Evolutionary conservation across 2,113 vertebrate genomes (phyloP), one percentile per base, ranked within the genome.

Genomic region (Embiotoca jacksoni): DNA sequence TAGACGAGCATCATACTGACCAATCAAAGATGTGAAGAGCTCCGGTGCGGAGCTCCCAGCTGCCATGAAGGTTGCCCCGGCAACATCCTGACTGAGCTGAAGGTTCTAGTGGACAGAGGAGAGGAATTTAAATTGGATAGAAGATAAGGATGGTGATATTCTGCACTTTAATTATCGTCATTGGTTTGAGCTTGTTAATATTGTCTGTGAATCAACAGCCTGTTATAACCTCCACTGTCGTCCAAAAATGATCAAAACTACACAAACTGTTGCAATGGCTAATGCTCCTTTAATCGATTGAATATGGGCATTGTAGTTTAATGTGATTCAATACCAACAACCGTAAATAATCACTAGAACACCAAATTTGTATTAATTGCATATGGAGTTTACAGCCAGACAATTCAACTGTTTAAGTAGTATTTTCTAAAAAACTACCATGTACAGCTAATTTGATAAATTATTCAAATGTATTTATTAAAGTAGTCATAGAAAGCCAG

Each of bases 61-160:
- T 60, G 95, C 95, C 95, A 96, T 96, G 80, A 95, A 95, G 44
- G 95, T 95, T 77, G 95, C 95, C 39, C 95, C 94, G 0, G 95
- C 95, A 78, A 95, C 95, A 91, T 95, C 94, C 78, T 95, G 92
- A 86, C 95, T 95, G 71, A 95, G 91, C 39, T 95, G 87, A n/a
- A 95, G 90, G 76, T 95, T 95, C 95, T 95, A 15, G 33, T 67
- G 58, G 60, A 74, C 31, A 75, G 47, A 85, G 30, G 44, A 6
- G 23, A 36, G 3, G 53, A 53, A 63, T n/a, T 84, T 39, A 11
- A 50, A 67, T 23, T 36, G 6, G 58, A 32, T 50, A 23, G 69
- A 70, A 16, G 13, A 23, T 11, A 8, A 47, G 8, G 14, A 47
- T 11, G 41, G 10, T 23, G 33, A 50, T 41, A 61, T n/a, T 33